phyloP scores from a whole-genome alignment of 1,140 invertebrate genomes.

The Hesperophylax magnus region DNA sequence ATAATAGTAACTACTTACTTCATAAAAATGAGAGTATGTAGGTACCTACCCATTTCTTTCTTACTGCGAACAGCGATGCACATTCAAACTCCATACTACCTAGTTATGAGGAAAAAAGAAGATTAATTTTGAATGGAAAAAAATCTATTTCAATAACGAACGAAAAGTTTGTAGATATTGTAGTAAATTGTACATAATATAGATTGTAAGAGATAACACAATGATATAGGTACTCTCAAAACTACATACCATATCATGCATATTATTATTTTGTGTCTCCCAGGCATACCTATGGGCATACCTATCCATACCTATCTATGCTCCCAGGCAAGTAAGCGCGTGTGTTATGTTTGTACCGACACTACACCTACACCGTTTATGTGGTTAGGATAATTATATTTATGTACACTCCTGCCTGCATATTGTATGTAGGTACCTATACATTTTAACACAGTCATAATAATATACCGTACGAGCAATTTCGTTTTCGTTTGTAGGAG shows the following conservation, averaged over 20 bases:
- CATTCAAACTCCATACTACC: no score
- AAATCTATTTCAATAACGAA: no score
- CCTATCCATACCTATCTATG: no score
- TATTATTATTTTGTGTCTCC: background rate
- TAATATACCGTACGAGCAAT: background rate
- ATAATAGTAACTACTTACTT: no score
- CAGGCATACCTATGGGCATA: no score
- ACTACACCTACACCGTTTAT: slow-evolving; percentile 2
- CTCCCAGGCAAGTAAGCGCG: slow-evolving; percentile 8
- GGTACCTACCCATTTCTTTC: no score
- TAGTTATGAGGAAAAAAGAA: no score
- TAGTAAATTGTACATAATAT: background rate
- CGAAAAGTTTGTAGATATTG: no score
- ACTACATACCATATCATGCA: background rate
- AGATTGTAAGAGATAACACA: background rate
- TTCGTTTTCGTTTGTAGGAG: slow-evolving; percentile 10
- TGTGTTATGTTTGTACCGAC: background rate
- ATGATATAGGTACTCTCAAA: background rate
- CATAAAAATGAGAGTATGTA: no score
- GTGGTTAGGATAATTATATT: slow-evolving; percentile 19
- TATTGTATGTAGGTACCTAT: background rate
- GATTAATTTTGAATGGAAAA: no score
- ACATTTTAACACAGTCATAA: background rate
- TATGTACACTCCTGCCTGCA: background rate
- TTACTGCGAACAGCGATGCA: no score